Conservation (phyloP, 2,888 invertebrate species). For the Rhogogaster chlorosoma region DNA sequence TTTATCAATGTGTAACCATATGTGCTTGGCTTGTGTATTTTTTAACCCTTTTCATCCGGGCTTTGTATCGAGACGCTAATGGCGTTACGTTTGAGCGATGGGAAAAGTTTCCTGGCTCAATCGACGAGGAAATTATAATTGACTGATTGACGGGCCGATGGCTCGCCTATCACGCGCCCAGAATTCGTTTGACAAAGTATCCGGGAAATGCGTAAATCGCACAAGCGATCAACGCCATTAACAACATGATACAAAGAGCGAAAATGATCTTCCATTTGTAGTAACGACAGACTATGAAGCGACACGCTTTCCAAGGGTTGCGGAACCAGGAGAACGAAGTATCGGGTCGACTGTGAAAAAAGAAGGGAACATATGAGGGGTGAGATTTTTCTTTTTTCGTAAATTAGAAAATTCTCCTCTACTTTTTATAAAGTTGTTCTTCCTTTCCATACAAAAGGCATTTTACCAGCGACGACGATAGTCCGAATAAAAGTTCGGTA, state of each 20-base stretch:
- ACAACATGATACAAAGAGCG: slow-evolving; percentile 68
- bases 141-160: neutral
- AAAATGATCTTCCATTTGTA: slow-evolving; percentile 77
- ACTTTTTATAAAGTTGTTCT: neutral
- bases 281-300: slow-evolving; percentile 69
- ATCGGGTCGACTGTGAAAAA: slow-evolving; percentile 80
- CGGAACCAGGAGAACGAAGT: slow-evolving; percentile 82
- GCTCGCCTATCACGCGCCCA: slow-evolving; percentile 69
- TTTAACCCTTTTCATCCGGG: neutral
- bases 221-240: slow-evolving; percentile 72
- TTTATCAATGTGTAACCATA: neutral
- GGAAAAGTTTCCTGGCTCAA: neutral
- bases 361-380: neutral
- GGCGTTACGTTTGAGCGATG: slow-evolving; percentile 7
- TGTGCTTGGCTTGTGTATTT: neutral
- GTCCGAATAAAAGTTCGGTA: neutral
- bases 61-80: neutral
- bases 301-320: slow-evolving; percentile 79
- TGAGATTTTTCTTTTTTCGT: no score
- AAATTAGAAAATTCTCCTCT: neutral
- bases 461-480: neutral
- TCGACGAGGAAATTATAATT: neutral
- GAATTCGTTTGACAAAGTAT: slow-evolving; percentile 78
- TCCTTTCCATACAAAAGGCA: neutral
- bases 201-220: slow-evolving; percentile 79